phyloP scores from a whole-genome alignment of 1,140 invertebrate genomes.

The Drosophila elegans region DNA sequence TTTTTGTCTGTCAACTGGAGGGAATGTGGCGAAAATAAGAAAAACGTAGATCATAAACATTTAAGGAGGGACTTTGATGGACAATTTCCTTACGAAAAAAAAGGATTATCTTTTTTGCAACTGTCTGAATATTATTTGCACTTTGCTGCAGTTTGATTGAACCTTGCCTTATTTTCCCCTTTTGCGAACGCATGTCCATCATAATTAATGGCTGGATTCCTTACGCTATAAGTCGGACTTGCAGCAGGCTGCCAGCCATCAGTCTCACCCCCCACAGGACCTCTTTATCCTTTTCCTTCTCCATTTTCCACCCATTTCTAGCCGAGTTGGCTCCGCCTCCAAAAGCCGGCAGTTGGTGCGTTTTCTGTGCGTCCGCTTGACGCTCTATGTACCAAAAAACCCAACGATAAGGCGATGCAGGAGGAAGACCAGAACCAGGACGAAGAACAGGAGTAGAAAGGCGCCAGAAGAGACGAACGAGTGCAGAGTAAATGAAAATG shows the following conservation, averaged over 20 bases:
- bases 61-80: constrained; percentile 18
- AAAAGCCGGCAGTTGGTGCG: constrained; percentile 67
- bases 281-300: background rate
- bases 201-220: constrained; percentile 72
- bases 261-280: background rate
- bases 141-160: constrained; percentile 67
- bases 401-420: constrained; percentile 70
- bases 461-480: constrained; percentile 35
- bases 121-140: constrained; percentile 61
- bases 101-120: constrained; percentile 5
- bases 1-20: constrained; percentile 22
- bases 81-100: constrained; percentile 22
- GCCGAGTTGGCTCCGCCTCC: constrained; percentile 70
- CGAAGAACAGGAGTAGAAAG: constrained; percentile 11
- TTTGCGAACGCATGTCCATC: constrained; percentile 48
- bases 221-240: constrained; percentile 55
- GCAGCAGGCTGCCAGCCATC: constrained; percentile 6
- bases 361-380: constrained; percentile 51
- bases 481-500: constrained; percentile 77
- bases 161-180: constrained; percentile 25
- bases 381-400: constrained; percentile 77
- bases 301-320: constrained; percentile 1
- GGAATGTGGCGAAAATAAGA: background rate
- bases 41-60: background rate
- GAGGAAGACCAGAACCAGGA: constrained; percentile 16